phyloP scores from a whole-genome alignment of 2,888 invertebrate genomes.

The Nomada fabriciana region DNA sequence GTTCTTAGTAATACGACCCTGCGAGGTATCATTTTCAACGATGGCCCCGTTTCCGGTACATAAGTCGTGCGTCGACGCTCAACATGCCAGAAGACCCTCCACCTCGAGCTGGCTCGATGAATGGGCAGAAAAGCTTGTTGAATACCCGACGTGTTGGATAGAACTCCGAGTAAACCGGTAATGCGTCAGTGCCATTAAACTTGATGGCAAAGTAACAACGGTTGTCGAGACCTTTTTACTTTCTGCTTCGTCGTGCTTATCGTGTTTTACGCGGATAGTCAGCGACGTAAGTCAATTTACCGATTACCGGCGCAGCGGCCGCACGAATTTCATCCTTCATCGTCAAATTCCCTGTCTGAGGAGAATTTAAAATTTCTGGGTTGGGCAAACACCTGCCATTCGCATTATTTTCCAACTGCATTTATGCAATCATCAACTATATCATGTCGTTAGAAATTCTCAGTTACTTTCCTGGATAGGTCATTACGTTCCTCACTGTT shows the following conservation, averaged over 20 bases:
- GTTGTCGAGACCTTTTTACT: slow-evolving; percentile 6
- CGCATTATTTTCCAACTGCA: neutral
- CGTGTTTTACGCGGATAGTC: neutral
- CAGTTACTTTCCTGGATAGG: neutral
- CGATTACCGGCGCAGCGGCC: neutral
- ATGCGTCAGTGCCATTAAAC: slow-evolving; percentile 37
- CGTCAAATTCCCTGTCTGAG: neutral
- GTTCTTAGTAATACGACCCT: slow-evolving; percentile 5
- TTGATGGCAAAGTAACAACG: slow-evolving; percentile 14
- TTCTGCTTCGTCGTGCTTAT: neutral
- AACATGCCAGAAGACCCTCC: neutral
- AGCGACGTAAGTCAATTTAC: slow-evolving; percentile 33
- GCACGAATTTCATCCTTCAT: slow-evolving; percentile 9
- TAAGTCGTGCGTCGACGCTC: neutral
- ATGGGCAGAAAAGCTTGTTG: slow-evolving; percentile 21
- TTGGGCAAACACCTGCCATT: too few relatives aligned
- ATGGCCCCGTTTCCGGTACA: neutral
- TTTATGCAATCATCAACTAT: neutral
- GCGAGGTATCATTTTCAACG: slow-evolving; percentile 20
- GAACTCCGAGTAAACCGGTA: neutral
- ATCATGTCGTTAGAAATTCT: neutral
- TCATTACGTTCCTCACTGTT: neutral
- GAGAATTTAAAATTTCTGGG: too few relatives aligned
- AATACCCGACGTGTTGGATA: neutral
- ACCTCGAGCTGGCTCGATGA: neutral